These are phyloP conservation scores for Dendropsophus ebraccatus DNA, from an alignment of 2,113 vertebrate genomes.

Conservation along the genomic window DNA sequence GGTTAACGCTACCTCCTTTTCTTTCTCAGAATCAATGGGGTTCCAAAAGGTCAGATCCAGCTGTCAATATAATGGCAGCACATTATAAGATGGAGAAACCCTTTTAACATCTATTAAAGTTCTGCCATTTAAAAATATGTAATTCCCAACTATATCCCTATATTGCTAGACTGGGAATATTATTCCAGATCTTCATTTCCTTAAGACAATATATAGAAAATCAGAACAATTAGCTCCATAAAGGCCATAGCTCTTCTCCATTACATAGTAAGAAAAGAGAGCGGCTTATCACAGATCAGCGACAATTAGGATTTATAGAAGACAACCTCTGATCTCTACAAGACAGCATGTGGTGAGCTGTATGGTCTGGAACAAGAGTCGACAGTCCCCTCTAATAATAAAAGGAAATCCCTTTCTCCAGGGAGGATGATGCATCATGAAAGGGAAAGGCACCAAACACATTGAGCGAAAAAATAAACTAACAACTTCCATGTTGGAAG, in stretches of 20 bases:
- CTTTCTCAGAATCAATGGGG: no score
- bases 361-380: neutral
- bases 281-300: neutral
- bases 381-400: neutral
- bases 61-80: no score
- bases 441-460: neutral
- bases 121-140: no score
- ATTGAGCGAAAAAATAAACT: neutral
- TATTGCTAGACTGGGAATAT: no score
- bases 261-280: neutral
- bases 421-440: neutral
- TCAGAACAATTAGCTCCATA: neutral
- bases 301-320: slow-evolving; percentile 15
- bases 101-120: no score
- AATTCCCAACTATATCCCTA: no score
- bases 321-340: neutral
- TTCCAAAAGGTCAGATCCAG: no score
- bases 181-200: no score
- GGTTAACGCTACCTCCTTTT: no score
- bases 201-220: neutral
- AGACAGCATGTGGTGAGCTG: neutral
- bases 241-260: neutral
- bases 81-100: no score
- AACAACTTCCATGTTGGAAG: neutral
- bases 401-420: neutral